These are phyloP conservation scores for Labrus mixtus DNA, from an alignment of 2,113 vertebrate species.

Conservation along the genomic window DNA sequence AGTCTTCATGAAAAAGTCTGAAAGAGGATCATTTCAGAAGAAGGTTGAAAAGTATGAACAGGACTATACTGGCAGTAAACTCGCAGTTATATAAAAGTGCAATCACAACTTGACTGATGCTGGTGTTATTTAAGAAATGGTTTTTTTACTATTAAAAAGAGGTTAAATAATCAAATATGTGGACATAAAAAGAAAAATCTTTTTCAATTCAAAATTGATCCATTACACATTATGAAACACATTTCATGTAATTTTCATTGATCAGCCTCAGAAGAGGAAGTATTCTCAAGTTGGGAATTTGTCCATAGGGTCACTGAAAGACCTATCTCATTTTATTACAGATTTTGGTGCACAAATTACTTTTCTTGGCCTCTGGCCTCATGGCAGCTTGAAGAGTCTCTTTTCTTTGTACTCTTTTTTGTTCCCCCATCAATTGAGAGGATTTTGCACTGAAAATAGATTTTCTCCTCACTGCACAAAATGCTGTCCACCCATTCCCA, in stretches of 20 bases:
- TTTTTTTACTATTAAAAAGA: too few relatives aligned
- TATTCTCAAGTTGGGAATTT: neutral
- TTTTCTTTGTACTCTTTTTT: neutral
- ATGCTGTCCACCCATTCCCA: neutral
- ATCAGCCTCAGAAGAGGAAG: neutral
- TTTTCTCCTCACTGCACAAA: neutral
- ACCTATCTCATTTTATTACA: neutral
- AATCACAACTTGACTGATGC: too few relatives aligned
- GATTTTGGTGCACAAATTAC: neutral
- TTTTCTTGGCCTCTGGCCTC: conserved; percentile 7
- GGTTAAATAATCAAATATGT: too few relatives aligned
- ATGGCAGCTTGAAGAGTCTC: neutral
- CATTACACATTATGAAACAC: too few relatives aligned
- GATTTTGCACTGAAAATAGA: conserved; percentile 26
- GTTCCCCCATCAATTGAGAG: neutral
- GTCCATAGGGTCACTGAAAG: conserved; percentile 4
- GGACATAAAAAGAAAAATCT: too few relatives aligned
- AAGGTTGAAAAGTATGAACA: neutral
- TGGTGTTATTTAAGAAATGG: too few relatives aligned
- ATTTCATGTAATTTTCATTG: too few relatives aligned
- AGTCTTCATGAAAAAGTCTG: neutral
- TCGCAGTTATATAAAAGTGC: too few relatives aligned
- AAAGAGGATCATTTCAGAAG: neutral
- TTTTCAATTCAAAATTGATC: too few relatives aligned
- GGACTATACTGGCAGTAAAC: too few relatives aligned